These are phyloP conservation scores for Parnassius smintheus DNA, from an alignment of 2,888 invertebrate species.

Conservation along the genomic window DNA sequence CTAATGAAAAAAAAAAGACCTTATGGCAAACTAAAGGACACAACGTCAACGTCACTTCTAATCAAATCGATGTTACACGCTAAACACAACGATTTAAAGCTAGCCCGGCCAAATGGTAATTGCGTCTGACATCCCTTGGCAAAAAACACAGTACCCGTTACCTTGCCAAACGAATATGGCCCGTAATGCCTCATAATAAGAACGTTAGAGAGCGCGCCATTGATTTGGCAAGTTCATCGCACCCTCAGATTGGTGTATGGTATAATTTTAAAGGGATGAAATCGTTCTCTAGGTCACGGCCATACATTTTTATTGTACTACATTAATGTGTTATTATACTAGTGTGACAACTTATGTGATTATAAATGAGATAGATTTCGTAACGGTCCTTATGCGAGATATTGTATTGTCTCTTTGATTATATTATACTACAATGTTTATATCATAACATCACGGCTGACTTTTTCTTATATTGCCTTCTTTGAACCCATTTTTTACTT, in stretches of 20 bases:
- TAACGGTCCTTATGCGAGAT: too few species aligned
- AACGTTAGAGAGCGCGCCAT: constrained; percentile 24
- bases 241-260: constrained; percentile 34
- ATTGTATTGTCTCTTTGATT: too few species aligned
- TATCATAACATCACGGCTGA: too few species aligned
- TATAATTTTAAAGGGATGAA: constrained; percentile 22
- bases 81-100: constrained; percentile 37
- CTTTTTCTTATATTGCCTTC: too few species aligned
- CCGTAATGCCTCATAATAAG: constrained; percentile 34
- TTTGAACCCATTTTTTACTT: too few species aligned
- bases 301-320: too few species aligned
- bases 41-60: constrained; percentile 20
- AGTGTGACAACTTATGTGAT: too few species aligned
- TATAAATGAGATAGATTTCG: too few species aligned
- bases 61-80: constrained; percentile 36
- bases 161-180: constrained; percentile 30
- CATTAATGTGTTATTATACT: too few species aligned
- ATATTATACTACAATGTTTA: too few species aligned
- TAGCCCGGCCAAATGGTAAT: constrained; percentile 36
- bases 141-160: constrained; percentile 30
- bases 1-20: too few species aligned
- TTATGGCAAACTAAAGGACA: neutral
- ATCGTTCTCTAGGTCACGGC: neutral
- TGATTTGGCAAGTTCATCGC: constrained; percentile 33
- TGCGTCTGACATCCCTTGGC: constrained; percentile 36